Evolutionary conservation across 2,888 invertebrate genomes (phyloP).

Genomic region (Neocrepidodera transversa): DNA sequence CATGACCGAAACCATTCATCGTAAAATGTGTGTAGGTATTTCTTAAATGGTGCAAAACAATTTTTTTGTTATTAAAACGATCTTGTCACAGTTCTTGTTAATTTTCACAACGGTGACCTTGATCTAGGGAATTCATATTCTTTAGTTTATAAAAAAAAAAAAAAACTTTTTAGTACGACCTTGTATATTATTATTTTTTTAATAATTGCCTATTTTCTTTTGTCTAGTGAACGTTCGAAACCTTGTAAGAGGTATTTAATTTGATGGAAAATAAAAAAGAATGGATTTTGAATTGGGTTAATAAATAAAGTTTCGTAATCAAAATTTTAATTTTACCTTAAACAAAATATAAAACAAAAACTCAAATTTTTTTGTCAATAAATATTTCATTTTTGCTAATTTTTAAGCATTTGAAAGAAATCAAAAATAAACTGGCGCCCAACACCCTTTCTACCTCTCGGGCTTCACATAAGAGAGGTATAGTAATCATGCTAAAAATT

Average conservation of each 20-base stretch:
- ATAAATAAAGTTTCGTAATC: too few species aligned
- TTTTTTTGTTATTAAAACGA: slow-evolving; percentile 5
- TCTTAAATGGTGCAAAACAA: slow-evolving; percentile 10
- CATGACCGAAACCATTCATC: neutral
- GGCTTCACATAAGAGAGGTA: too few species aligned
- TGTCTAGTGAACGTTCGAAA: slow-evolving; percentile 3
- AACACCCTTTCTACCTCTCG: too few species aligned
- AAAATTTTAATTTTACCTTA: too few species aligned
- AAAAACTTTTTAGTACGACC: neutral
- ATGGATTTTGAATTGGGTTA: too few species aligned
- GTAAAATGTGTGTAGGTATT: neutral
- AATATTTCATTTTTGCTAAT: too few species aligned
- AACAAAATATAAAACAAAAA: too few species aligned
- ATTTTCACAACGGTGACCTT: slow-evolving; percentile 16
- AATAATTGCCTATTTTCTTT: slow-evolving; percentile 10
- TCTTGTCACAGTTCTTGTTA: slow-evolving; percentile 11
- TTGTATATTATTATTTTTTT: neutral
- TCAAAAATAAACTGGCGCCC: too few species aligned
- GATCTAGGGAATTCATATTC: slow-evolving; percentile 11
- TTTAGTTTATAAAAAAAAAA: slow-evolving; percentile 7
- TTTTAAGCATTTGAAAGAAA: too few species aligned
- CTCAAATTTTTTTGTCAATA: too few species aligned
- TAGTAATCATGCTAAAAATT: too few species aligned
- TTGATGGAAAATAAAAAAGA: neutral
- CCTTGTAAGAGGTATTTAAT: slow-evolving; percentile 4